A percentile compares a stretch with the other conserved stretches of the same genome.
Conservation (phyloP, 2,888 invertebrate genomes). For the Calliphora vomitoria region DNA sequence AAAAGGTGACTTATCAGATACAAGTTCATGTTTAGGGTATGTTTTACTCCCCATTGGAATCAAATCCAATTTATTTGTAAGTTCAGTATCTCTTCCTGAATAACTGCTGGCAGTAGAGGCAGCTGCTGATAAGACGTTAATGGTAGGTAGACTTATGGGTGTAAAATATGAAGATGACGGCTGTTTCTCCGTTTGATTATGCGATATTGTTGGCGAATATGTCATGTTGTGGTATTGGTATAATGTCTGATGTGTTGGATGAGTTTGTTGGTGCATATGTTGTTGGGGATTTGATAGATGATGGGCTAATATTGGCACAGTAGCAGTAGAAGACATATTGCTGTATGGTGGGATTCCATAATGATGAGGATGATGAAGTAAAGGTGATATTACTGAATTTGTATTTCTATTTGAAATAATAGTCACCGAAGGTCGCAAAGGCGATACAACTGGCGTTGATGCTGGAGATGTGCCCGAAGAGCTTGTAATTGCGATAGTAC, state of each 20-base stretch:
- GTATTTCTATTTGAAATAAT: slow-evolving; percentile 69
- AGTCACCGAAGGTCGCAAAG: slow-evolving; percentile 76
- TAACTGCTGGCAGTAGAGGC: slow-evolving; percentile 67
- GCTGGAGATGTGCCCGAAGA: slow-evolving; percentile 55
- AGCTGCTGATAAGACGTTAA: slow-evolving; percentile 75
- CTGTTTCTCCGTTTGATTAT: slow-evolving; percentile 69
- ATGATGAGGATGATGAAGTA: slow-evolving; percentile 75
- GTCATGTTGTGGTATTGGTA: slow-evolving; percentile 75
- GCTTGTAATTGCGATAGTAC: slow-evolving; percentile 65
- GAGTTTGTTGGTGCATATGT: slow-evolving; percentile 68
- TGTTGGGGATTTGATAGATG: slow-evolving; percentile 76
- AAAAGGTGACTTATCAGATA: slow-evolving; percentile 7
- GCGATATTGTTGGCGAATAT: slow-evolving; percentile 73
- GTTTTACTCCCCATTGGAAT: slow-evolving; percentile 21
- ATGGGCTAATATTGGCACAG: slow-evolving; percentile 80
- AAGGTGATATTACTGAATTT: slow-evolving; percentile 75
- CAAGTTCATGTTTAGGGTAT: slow-evolving; percentile 26
- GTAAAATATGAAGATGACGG: slow-evolving; percentile 76
- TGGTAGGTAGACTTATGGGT: slow-evolving; percentile 78
- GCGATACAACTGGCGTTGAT: slow-evolving; percentile 63
- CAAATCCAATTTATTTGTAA: slow-evolving; percentile 54
- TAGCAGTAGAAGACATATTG: slow-evolving; percentile 77
- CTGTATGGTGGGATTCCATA: slow-evolving; percentile 74
- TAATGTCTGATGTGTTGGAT: slow-evolving; percentile 72
- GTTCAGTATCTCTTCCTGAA: slow-evolving; percentile 66